These are phyloP conservation scores for Platycheirus rosarum DNA, from an alignment of 2,888 invertebrate genomes.

Conservation along the genomic window DNA sequence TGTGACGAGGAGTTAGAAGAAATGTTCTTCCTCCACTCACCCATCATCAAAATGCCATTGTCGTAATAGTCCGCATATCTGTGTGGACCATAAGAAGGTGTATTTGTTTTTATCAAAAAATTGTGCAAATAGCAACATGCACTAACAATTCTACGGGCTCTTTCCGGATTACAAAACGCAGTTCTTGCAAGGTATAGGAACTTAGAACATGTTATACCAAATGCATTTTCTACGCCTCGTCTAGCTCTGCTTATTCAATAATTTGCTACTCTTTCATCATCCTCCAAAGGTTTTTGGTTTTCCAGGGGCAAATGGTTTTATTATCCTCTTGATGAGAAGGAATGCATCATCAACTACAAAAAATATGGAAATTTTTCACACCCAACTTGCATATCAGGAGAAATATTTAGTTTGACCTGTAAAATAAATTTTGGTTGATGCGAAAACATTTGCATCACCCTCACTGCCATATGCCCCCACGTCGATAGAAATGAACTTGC, in stretches of 20 bases:
- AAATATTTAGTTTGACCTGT: background rate
- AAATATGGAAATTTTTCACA: background rate
- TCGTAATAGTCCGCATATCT: background rate
- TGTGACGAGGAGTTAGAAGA: background rate
- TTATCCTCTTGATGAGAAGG: background rate
- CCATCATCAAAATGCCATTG: background rate
- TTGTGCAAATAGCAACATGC: too few relatives aligned
- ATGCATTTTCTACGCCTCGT: too few relatives aligned
- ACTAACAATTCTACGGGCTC: too few relatives aligned
- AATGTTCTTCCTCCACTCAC: background rate
- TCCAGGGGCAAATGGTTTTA: background rate
- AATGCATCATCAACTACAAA: background rate
- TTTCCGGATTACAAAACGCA: too few relatives aligned
- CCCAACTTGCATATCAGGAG: background rate
- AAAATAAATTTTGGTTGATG: background rate
- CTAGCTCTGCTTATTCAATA: too few relatives aligned
- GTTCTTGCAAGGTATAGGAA: too few relatives aligned
- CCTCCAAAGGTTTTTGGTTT: background rate
- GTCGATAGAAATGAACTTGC: background rate
- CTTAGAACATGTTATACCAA: too few relatives aligned
- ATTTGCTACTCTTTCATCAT: too few relatives aligned
- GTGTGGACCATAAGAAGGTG: background rate
- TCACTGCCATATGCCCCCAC: conserved; percentile 14
- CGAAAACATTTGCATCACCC: background rate
- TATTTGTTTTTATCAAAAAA: background rate